Base-by-base conservation (phyloP, 1,140 invertebrate species). In the Ptiloglossa arizonensis region DNA sequence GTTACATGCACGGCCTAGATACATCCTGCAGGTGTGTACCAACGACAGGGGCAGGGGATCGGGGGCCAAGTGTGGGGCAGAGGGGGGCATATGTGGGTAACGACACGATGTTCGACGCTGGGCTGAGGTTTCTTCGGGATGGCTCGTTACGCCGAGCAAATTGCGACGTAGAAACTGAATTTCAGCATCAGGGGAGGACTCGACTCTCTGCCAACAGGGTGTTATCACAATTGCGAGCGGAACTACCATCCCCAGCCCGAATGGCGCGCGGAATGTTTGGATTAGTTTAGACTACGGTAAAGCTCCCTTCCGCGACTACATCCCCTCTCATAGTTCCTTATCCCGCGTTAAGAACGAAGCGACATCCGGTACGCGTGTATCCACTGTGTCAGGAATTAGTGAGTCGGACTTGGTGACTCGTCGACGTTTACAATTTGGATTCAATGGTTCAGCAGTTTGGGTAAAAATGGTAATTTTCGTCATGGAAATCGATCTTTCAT, bases 151-250 rank as follows among this genome's bases (percentile, higher is more conserved):
- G 27, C 48, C 38, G 60, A 60, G 70, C 69, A 79, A 82, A 82
- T 68, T 82, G 67, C 64, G 22, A 63, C 68, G 56, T 56, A 15
- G 69, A 50, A 81, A 74, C 75, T 77, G 72, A 80, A 80, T 64
- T 80, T 41, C 64, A 32, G 54, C 38, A 57, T 46, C 32, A 27
- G 29, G 24, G 46, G 22, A 24, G 15, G 59, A 19, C 22, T 32
- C 17, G 32, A 29, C 62, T 1, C 50, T 64, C 48, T 56, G 48
- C 57, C 80, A 74, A 74, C 76, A 64, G 50, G 74, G 64, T 75
- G 80, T 82, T 82, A 79, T 82, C 75, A 75, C 82, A 74, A 84
- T 76, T 78, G 70, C 54, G 52, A 69, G 38, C 50, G 41, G 57
- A 78, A 38, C 79, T 44, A 50, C 41, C 57, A 57, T 32, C 41